Evolutionary conservation across 1,140 invertebrate genomes (phyloP), one percentile per base, ranked within the genome.

Genomic region (Neodiprion virginianus): DNA sequence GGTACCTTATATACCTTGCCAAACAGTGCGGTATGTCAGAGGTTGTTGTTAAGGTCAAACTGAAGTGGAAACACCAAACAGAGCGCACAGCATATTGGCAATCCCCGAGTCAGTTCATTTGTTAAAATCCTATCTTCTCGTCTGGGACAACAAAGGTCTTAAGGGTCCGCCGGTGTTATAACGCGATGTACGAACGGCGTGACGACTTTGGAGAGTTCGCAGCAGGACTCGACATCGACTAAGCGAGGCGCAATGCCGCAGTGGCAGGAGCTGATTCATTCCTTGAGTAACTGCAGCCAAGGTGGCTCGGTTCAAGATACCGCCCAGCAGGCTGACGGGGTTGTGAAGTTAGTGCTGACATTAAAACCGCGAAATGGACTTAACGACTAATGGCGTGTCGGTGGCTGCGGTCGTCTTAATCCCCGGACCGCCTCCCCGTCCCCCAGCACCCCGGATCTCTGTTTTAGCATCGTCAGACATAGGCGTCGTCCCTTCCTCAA

Each of bases 301-400:
- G 53, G 53, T 61, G 53, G n/a, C 53, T 61, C 53, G 53, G n/a
- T 40, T 40, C 28, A 49, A 74, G 28, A 49, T 47, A 71, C n/a
- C 47, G 69, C 10, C 69, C 7, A 4, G 67, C 47, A 21, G 17
- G 68, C 68, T 11, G 68, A 65, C 48, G 67, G 65, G 78, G 74
- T 78, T 71, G 78, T 75, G 75, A 79, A 79, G 78, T 79, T 79
- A 79, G 75, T 76, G 77, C 73, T 76, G 78, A 76, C 78, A 79
- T 79, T 79, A 79, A 78, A 79, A 79, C 78, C 78, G 76, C 75
- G 77, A 77, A 79, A 77, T 78, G 75, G 75, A 74, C 77, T 78
- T 76, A 78, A 78, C 77, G 77, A 78, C 75, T 78, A 78, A 74
- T 81, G 79, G 78, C 77, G 77, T 81, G 78, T 80, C 72, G 72